Percentiles rank a stretch among this genome's conserved stretches.
These are phyloP conservation scores for Muraenolepis orangiensis DNA, from an alignment of 2,797 vertebrate genomes.

Conservation along the genomic window DNA sequence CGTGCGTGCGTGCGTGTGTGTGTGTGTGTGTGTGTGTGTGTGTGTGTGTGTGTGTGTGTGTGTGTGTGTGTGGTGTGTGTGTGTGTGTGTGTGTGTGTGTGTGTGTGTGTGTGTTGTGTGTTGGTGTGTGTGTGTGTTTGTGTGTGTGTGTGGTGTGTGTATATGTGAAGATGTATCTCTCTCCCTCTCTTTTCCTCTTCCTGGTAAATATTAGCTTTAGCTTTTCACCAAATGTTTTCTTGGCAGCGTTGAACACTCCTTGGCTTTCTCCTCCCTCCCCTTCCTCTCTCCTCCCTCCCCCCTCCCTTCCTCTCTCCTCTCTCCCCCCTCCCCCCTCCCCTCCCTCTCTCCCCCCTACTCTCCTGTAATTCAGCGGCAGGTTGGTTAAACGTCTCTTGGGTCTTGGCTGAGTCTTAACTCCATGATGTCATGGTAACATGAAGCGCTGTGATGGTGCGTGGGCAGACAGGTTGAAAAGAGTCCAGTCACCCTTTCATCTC, in stretches of 20 bases:
- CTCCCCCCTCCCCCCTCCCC: background rate
- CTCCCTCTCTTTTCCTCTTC: background rate
- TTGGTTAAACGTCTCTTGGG: constrained; percentile 2
- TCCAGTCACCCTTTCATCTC: constrained; percentile 4
- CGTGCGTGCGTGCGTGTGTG: background rate
- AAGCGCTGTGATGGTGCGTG: constrained; percentile 13
- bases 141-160: too few relatives aligned
- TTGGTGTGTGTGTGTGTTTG: too few relatives aligned
- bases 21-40: background rate
- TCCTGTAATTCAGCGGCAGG: constrained; percentile 2
- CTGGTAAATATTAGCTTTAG: constrained; percentile 28
- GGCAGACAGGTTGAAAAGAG: background rate
- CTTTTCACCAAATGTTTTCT: background rate
- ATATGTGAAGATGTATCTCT: background rate
- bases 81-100: background rate
- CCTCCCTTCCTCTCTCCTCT: too few relatives aligned
- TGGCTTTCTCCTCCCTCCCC: background rate
- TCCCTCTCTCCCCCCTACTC: background rate
- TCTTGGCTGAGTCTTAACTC: constrained; percentile 10
- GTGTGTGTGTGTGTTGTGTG: too few relatives aligned
- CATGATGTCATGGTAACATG: constrained; percentile 32
- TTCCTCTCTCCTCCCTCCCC: background rate
- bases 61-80: too few relatives aligned
- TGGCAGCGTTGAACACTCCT: constrained; percentile 2
- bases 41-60: background rate